These are phyloP conservation scores for Scomber japonicus DNA, from an alignment of 2,113 vertebrate genomes.

Conservation along the genomic window DNA sequence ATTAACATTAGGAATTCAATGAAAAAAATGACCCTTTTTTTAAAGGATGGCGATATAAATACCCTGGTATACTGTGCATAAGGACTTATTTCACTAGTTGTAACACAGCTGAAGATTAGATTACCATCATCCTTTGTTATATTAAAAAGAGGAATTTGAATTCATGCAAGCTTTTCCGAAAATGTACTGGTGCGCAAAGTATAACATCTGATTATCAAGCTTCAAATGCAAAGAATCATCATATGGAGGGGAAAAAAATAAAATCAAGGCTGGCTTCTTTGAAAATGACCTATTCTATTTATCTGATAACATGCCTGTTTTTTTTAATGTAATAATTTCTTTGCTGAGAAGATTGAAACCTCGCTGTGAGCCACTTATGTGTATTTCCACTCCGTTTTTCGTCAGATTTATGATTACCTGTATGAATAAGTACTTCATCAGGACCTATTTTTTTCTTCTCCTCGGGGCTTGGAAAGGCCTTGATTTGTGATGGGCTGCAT, in stretches of 20 bases:
- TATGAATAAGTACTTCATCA: slow-evolving; percentile 73
- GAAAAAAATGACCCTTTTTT: neutral
- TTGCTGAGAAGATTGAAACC: slow-evolving; percentile 31
- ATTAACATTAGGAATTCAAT: neutral
- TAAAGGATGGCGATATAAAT: neutral
- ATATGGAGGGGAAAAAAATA: neutral
- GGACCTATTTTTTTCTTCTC: slow-evolving; percentile 56
- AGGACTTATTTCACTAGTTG: neutral
- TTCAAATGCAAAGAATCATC: neutral
- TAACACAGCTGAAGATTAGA: neutral
- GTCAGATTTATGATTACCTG: slow-evolving; percentile 66
- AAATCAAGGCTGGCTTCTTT: neutral
- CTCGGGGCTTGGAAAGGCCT: slow-evolving; percentile 57
- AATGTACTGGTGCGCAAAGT: neutral
- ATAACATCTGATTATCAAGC: slow-evolving; percentile 21
- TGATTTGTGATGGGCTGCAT: slow-evolving; percentile 74
- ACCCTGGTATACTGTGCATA: neutral
- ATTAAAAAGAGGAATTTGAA: slow-evolving; percentile 4
- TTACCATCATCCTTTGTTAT: neutral
- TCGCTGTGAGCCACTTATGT: slow-evolving; percentile 6
- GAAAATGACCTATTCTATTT: slow-evolving; percentile 9
- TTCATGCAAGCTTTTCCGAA: neutral
- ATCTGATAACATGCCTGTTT: slow-evolving; percentile 15
- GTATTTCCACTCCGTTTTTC: slow-evolving; percentile 40
- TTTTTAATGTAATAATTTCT: slow-evolving; percentile 2